Base-by-base conservation (phyloP, 2,113 vertebrate genomes). In the Orycteropus afer region DNA sequence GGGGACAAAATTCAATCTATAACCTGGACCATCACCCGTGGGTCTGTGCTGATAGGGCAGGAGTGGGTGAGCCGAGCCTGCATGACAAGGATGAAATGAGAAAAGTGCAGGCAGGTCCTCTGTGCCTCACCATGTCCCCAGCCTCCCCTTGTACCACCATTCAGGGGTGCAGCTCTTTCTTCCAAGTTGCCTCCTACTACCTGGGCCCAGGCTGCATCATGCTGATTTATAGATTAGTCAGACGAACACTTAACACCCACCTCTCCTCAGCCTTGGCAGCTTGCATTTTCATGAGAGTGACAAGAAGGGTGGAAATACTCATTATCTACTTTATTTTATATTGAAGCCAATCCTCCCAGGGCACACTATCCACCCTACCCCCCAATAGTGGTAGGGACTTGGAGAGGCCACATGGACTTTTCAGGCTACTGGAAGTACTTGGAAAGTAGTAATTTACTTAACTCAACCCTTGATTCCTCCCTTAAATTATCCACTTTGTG, bases 221-320 rank as follows among this genome's bases (percentile, higher is more conserved):
- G 61, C 88, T 93, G 96, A 95, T 93, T 94, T 96, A 69, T 67
- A 90, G 73, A 96, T 97, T 96, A 96, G 92, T 97, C 95, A 97
- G 85, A 95, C 29, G 86, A 97, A 95, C 59, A 87, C 78, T 87
- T 73, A 93, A 92, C 96, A 96, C 96, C 96, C 93, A 97, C 96
- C 91, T 96, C 67, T 73, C 67, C 85, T 95, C 92, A 92, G 87
- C 40, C 73, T 95, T 93, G 84, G 95, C 97, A 96, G 92, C 87
- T 90, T 90, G 83, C 84, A 77, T 97, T 95, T 93, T 92, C 88
- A 93, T 78, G 81, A 89, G 65, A 94, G 47, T 97, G 95, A 97
- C 94, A 96, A 91, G 82, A 82, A 93, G 86, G 40, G 51, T 73
- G 57, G 86, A 94, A 95, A 96, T 93, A 94, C 85, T 87, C 91